Percentiles rank a stretch among this genome's conserved stretches.
phyloP scores from a whole-genome alignment of 2,113 vertebrate genomes.

The Albula goreensis region DNA sequence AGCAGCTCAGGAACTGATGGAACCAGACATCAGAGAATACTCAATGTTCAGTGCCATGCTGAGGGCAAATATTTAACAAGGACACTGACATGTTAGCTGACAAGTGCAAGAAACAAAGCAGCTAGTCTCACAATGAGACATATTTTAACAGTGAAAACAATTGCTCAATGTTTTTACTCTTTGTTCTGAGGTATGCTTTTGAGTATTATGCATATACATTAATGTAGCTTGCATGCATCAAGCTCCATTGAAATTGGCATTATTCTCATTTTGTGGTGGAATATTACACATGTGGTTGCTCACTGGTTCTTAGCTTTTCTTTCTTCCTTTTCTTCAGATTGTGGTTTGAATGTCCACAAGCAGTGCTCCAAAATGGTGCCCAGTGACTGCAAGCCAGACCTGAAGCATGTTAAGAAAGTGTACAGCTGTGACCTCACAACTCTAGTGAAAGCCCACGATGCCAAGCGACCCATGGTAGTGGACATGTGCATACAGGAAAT shows the following conservation, averaged over 20 bases:
- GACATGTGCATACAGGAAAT: constrained; percentile 99
- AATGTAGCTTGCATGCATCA: too few relatives aligned
- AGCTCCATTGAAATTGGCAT: too few relatives aligned
- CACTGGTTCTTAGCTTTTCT: constrained; percentile 25
- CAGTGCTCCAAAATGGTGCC: constrained; percentile 96
- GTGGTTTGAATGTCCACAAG: constrained; percentile 97
- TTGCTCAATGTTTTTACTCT: too few relatives aligned
- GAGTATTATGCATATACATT: too few relatives aligned
- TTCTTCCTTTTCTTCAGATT: constrained; percentile 71
- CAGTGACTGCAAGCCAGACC: constrained; percentile 93
- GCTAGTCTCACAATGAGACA: too few relatives aligned
- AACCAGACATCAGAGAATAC: too few relatives aligned
- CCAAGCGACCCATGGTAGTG: constrained; percentile 95
- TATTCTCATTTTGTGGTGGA: too few relatives aligned
- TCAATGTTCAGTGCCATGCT: too few relatives aligned
- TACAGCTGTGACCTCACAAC: constrained; percentile 98
- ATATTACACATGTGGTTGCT: neutral
- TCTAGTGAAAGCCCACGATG: constrained; percentile 92
- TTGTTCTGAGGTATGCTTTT: too few relatives aligned
- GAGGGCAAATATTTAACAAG: too few relatives aligned
- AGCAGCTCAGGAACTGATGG: constrained; percentile 40
- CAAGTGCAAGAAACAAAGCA: too few relatives aligned
- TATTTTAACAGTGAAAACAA: too few relatives aligned
- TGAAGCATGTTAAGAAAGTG: constrained; percentile 83
- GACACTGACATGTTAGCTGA: constrained; percentile 23